Conservation (phyloP, 2,797 vertebrate genomes). For the Spea hammondii region DNA sequence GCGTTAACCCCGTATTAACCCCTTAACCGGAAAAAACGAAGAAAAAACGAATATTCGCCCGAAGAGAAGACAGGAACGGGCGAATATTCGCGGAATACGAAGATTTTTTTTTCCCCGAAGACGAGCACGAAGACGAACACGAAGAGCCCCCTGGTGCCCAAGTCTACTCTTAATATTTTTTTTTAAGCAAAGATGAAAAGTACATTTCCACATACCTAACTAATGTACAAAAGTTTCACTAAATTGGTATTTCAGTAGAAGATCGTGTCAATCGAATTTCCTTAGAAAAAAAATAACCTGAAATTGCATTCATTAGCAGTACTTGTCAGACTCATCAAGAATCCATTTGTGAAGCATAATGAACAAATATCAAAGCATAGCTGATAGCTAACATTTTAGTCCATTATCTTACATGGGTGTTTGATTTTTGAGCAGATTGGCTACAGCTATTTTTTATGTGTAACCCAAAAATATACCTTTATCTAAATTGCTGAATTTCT, state of each 20-base stretch:
- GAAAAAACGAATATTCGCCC: no score
- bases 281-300: conserved; percentile 27
- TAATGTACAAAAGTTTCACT: conserved; percentile 12
- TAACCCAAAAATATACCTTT: conserved; percentile 30
- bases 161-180: neutral
- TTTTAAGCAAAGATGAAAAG: neutral
- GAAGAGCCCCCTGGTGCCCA: no score
- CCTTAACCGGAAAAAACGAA: no score
- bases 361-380: conserved; percentile 48
- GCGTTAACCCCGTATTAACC: no score
- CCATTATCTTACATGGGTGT: conserved; percentile 38
- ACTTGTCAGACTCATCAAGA: conserved; percentile 47
- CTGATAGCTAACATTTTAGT: conserved; percentile 48
- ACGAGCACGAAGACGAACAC: no score
- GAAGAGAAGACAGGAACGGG: no score
- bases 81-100: no score
- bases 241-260: conserved; percentile 30
- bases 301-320: conserved; percentile 47
- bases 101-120: no score
- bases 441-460: conserved; percentile 7
- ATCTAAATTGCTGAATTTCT: conserved; percentile 15
- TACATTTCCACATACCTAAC: neutral
- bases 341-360: conserved; percentile 47
- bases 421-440: conserved; percentile 22
- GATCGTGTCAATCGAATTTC: conserved; percentile 25